Conservation (phyloP, 2,797 vertebrate genomes). For the Thunnus albacares region DNA sequence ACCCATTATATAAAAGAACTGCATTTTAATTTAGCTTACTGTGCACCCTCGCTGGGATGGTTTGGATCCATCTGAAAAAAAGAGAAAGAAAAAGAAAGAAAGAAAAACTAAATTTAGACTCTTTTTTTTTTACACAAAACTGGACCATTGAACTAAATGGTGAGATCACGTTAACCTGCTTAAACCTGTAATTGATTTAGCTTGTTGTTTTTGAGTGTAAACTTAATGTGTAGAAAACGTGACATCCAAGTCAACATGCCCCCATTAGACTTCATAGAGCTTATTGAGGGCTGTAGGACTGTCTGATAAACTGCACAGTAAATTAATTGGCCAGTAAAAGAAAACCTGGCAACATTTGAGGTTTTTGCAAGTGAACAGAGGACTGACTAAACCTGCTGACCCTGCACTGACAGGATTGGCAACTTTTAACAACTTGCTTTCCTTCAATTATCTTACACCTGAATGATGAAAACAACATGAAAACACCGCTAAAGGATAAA, state of each 20-base stretch:
- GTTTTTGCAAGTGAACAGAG: no score
- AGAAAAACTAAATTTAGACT: neutral
- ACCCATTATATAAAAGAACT: neutral
- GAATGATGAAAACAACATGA: neutral
- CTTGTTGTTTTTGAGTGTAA: no score
- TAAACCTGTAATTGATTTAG: neutral
- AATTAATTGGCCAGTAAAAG: no score
- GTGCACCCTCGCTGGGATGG: neutral
- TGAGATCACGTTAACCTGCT: neutral
- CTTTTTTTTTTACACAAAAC: neutral
- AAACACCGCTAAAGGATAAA: neutral
- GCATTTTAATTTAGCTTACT: slow-evolving; percentile 57
- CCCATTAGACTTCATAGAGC: no score
- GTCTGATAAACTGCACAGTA: no score
- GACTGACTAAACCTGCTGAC: no score
- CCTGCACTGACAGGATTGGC: neutral
- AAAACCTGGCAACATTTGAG: no score
- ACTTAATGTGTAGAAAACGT: no score
- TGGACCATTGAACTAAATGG: neutral
- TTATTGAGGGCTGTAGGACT: no score
- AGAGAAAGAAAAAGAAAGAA: neutral
- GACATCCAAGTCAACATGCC: no score
- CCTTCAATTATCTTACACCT: neutral
- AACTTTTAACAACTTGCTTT: neutral
- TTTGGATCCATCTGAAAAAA: slow-evolving; percentile 54